A percentile compares a stretch with the other conserved stretches of the same genome.
These are phyloP conservation scores for Ephialtes manifestator DNA, from an alignment of 2,888 invertebrate genomes.

Conservation along the genomic window DNA sequence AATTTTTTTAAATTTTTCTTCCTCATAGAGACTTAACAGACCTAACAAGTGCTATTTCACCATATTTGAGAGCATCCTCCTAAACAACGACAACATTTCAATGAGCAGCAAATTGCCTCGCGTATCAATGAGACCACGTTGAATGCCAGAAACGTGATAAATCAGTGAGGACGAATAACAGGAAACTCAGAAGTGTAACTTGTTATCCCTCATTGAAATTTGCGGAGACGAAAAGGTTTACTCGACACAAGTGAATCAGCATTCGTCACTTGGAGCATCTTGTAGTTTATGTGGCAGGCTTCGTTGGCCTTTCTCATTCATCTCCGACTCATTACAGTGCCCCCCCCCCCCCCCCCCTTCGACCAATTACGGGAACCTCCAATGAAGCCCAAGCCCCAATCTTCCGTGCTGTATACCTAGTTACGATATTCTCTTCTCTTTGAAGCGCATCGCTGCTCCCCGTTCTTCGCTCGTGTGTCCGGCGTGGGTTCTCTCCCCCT, in stretches of 20 bases:
- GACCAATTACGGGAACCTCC: slow-evolving; percentile 27
- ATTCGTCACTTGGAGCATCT: background rate
- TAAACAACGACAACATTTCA: too few relatives aligned
- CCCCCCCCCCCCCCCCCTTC: slow-evolving; percentile 6
- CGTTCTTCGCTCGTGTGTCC: slow-evolving; percentile 3
- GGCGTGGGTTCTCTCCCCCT: background rate
- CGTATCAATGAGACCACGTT: background rate
- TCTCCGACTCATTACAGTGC: background rate
- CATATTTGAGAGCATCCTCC: too few relatives aligned
- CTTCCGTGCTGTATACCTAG: slow-evolving; percentile 22
- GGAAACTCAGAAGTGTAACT: background rate
- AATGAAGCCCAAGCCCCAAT: slow-evolving; percentile 15
- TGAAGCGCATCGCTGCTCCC: slow-evolving; percentile 18
- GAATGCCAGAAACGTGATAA: background rate
- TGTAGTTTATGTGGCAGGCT: slow-evolving; percentile 7
- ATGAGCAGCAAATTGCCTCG: too few relatives aligned
- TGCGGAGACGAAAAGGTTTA: background rate
- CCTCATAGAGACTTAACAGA: too few relatives aligned
- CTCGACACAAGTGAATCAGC: slow-evolving; percentile 3
- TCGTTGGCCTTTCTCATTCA: slow-evolving; percentile 18
- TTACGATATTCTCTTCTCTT: slow-evolving; percentile 18
- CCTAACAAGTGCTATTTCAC: too few relatives aligned
- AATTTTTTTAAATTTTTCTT: too few relatives aligned
- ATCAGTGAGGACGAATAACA: background rate
- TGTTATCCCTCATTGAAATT: slow-evolving; percentile 14